Conservation (phyloP, 2,113 vertebrate species). For the Gobius niger region DNA sequence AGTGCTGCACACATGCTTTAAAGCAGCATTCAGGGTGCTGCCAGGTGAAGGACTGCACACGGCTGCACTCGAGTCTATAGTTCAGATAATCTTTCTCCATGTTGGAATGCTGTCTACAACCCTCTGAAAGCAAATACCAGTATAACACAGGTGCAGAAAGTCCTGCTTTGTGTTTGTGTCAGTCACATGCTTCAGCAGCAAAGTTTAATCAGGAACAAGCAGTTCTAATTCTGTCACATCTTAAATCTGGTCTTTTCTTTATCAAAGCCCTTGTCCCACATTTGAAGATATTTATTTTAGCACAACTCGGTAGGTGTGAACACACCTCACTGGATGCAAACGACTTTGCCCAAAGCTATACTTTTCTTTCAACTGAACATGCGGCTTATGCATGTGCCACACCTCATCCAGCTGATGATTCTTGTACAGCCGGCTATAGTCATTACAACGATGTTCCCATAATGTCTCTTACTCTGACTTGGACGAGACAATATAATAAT, state of each 20-base stretch:
- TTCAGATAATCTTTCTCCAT: constrained; percentile 46
- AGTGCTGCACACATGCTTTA: neutral
- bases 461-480: neutral
- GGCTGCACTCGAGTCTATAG: constrained; percentile 17
- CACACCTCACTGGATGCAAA: neutral
- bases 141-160: constrained; percentile 51
- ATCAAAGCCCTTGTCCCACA: neutral
- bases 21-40: neutral
- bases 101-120: constrained; percentile 48
- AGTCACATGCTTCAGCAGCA: neutral
- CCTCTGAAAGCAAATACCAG: constrained; percentile 21
- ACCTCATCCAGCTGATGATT: neutral
- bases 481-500: too few relatives aligned
- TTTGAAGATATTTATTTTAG: neutral
- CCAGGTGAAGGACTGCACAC: neutral
- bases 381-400: neutral
- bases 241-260: neutral
- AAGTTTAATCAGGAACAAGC: neutral
- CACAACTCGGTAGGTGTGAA: neutral
- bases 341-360: neutral
- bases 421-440: too few relatives aligned
- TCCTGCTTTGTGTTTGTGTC: constrained; percentile 17
- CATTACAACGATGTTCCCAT: too few relatives aligned
- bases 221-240: neutral
- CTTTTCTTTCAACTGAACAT: neutral